A percentile compares a stretch with the other conserved stretches of the same genome.
These are phyloP conservation scores for Eupeodes latifasciatus DNA, from an alignment of 2,888 invertebrate species.

Conservation along the genomic window DNA sequence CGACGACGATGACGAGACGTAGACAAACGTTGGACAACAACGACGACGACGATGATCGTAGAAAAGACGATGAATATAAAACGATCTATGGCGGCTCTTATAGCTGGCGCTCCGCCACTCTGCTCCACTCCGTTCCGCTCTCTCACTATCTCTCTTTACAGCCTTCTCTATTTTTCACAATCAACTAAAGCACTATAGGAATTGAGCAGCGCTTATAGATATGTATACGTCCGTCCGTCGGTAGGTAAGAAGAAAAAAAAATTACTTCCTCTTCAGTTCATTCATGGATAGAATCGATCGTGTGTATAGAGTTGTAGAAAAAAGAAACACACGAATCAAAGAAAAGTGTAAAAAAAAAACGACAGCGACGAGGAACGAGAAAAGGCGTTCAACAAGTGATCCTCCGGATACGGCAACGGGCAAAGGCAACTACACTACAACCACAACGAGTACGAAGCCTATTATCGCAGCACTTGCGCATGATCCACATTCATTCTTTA, in stretches of 20 bases:
- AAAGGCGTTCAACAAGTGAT: slow-evolving; percentile 77
- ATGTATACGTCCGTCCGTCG: slow-evolving; percentile 57
- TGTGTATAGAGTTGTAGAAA: slow-evolving; percentile 76
- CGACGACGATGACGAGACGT: not conserved
- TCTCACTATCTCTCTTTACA: not conserved
- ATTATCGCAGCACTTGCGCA: slow-evolving; percentile 76
- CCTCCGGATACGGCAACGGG: slow-evolving; percentile 73
- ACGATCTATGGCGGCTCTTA: slow-evolving; percentile 62
- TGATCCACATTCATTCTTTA: slow-evolving; percentile 74
- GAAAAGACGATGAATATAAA: not conserved
- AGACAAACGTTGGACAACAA: slow-evolving; percentile 28
- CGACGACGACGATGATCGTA: slow-evolving; percentile 8
- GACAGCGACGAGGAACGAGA: slow-evolving; percentile 50
- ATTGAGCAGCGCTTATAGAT: not conserved
- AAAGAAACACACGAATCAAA: slow-evolving; percentile 71
- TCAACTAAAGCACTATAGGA: not conserved
- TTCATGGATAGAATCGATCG: slow-evolving; percentile 76
- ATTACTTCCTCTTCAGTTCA: slow-evolving; percentile 76
- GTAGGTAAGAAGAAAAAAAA: slow-evolving; percentile 72
- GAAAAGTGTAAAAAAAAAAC: slow-evolving; percentile 58
- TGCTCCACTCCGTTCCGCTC: slow-evolving; percentile 46
- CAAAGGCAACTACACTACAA: too few relatives aligned
- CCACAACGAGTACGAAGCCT: slow-evolving; percentile 62
- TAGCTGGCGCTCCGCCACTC: slow-evolving; percentile 66
- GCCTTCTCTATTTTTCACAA: slow-evolving; percentile 29